Percentiles rank a stretch among this genome's conserved stretches.
These are phyloP conservation scores for Hydractinia echinata DNA, from an alignment of 30 jellyfish, hydroid and myxozoan genomes.

Conservation along the genomic window DNA sequence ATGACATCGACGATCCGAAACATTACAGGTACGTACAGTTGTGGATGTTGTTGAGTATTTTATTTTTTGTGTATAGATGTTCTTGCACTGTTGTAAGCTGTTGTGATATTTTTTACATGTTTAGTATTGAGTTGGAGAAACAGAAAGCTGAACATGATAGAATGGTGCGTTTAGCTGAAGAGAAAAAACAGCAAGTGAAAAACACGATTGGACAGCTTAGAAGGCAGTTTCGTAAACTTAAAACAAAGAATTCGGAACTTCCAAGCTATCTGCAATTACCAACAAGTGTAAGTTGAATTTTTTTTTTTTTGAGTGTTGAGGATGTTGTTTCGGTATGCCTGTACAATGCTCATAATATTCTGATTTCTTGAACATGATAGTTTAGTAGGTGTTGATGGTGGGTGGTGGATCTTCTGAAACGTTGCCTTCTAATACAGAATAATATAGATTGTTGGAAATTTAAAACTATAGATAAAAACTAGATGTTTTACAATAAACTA, in stretches of 20 bases:
- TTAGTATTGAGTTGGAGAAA: constrained; percentile 86
- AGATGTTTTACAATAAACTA: too few relatives aligned
- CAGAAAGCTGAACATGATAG: constrained; percentile 96
- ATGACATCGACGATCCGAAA: constrained; percentile 90
- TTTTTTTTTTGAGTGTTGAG: constrained; percentile 21
- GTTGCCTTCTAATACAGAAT: too few relatives aligned
- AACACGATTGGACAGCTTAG: constrained; percentile 59
- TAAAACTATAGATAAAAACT: too few relatives aligned
- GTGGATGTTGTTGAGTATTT: neutral
- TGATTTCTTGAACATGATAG: too few relatives aligned
- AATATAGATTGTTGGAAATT: too few relatives aligned
- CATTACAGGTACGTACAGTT: constrained; percentile 70
- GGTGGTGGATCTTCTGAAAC: too few relatives aligned
- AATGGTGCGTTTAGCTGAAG: constrained; percentile 82
- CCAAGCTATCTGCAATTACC: constrained; percentile 76
- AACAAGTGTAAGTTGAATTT: constrained; percentile 38
- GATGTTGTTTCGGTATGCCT: neutral
- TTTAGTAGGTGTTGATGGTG: too few relatives aligned
- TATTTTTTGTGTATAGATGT: neutral
- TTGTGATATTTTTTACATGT: neutral
- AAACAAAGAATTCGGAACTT: constrained; percentile 50
- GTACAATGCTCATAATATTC: too few relatives aligned
- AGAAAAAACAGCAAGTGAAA: constrained; percentile 61
- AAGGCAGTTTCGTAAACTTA: constrained; percentile 51
- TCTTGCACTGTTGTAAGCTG: neutral